Conservation (phyloP, 92 coral and sea anemone genomes). For the Phymanthus crucifer region DNA sequence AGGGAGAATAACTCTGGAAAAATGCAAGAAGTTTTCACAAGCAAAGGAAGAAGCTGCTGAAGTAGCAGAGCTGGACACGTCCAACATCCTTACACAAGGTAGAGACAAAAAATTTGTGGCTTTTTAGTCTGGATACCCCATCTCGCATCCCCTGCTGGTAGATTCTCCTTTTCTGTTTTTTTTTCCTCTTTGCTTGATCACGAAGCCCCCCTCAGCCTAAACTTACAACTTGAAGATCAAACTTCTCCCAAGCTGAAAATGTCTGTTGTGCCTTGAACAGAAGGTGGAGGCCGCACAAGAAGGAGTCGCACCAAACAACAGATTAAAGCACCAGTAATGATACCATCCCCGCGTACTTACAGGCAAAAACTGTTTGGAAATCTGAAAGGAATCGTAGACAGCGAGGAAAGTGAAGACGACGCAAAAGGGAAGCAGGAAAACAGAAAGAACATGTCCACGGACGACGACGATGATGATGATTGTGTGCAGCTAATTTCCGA, state of each 20-base stretch:
- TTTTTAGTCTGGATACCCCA: too few relatives aligned
- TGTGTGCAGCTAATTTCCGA: background rate
- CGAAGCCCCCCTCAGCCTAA: too few relatives aligned
- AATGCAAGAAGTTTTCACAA: conserved; percentile 72
- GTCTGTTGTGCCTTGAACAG: background rate
- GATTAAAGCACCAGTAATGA: conserved; percentile 25
- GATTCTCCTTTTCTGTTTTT: too few relatives aligned
- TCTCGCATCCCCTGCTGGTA: too few relatives aligned
- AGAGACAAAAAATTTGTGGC: background rate
- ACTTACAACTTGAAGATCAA: too few relatives aligned
- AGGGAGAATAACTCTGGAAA: conserved; percentile 89
- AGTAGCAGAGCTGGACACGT: conserved; percentile 84
- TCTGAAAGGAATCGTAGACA: conserved; percentile 86
- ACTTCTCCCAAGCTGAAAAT: too few relatives aligned
- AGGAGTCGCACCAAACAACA: conserved; percentile 36
- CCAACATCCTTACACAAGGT: conserved; percentile 81
- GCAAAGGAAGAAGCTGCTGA: conserved; percentile 83
- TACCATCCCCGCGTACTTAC: conserved; percentile 51
- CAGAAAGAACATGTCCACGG: background rate
- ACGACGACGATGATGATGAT: conserved; percentile 16
- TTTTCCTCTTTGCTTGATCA: too few relatives aligned
- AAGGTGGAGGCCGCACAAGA: conserved; percentile 47
- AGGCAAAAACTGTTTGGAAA: conserved; percentile 48
- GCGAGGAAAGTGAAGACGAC: conserved; percentile 77
- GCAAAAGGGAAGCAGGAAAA: background rate